Percentiles rank a stretch among this genome's conserved stretches.
These are phyloP conservation scores for Adoxophyes honmai DNA, from an alignment of 1,140 invertebrate genomes.

Conservation along the genomic window DNA sequence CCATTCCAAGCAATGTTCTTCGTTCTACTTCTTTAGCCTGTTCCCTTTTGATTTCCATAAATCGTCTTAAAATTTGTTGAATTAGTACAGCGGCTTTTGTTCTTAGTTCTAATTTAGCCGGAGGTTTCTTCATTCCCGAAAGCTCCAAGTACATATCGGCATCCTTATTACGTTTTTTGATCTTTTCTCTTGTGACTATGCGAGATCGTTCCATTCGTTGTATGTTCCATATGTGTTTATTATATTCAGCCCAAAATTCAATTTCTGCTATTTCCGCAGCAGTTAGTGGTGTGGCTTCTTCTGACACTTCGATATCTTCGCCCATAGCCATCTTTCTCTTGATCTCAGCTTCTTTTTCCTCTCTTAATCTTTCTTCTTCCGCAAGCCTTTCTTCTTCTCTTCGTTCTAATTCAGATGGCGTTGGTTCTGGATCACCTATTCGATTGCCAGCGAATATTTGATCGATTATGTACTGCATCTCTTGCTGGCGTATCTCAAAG, in stretches of 20 bases:
- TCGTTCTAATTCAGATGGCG: constrained; percentile 49
- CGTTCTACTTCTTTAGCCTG: constrained; percentile 38
- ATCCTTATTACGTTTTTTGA: constrained; percentile 51
- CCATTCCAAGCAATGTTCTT: constrained; percentile 54
- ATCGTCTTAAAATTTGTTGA: constrained; percentile 45
- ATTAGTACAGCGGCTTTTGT: constrained; percentile 46
- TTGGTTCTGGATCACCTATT: constrained; percentile 58
- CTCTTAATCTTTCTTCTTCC: constrained; percentile 40
- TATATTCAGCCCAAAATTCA: constrained; percentile 43
- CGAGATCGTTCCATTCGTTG: constrained; percentile 63
- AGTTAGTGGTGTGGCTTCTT: constrained; percentile 30
- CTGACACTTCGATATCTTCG: constrained; percentile 39
- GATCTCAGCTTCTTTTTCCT: constrained; percentile 48
- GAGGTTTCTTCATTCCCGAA: constrained; percentile 55
- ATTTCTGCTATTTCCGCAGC: constrained; percentile 45
- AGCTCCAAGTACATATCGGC: constrained; percentile 59
- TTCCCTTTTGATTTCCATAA: constrained; percentile 54
- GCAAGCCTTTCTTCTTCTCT: constrained; percentile 41
- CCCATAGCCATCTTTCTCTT: constrained; percentile 51
- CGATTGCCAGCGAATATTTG: constrained; percentile 62
- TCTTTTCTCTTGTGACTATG: constrained; percentile 32
- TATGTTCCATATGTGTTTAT: constrained; percentile 51
- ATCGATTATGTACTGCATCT: constrained; percentile 66
- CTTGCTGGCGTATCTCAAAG: constrained; percentile 56
- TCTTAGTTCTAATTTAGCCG: constrained; percentile 36